These are phyloP conservation scores for Drosophila macrospina DNA, from an alignment of 2,888 invertebrate species.

Conservation along the genomic window DNA sequence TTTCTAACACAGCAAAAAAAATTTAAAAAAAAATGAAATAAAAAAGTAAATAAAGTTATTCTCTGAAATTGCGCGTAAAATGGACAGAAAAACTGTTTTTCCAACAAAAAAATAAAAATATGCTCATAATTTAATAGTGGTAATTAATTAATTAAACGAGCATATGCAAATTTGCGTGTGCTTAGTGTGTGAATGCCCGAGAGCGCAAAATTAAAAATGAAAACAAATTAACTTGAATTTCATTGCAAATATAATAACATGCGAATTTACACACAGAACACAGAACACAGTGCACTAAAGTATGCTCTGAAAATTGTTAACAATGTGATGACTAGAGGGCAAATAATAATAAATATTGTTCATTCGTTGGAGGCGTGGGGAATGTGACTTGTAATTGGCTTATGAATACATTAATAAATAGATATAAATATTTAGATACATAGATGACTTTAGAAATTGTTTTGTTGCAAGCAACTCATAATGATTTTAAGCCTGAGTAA, in stretches of 20 bases:
- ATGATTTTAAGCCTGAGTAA: too few relatives aligned
- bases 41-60: constrained; percentile 27
- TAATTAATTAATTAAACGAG: constrained; percentile 62
- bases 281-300: constrained; percentile 10
- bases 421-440: background rate
- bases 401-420: background rate
- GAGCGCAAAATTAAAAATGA: constrained; percentile 22
- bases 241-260: constrained; percentile 46
- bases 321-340: background rate
- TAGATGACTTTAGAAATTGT: too few relatives aligned
- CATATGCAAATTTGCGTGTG: constrained; percentile 49
- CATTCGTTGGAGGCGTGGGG: background rate
- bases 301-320: constrained; percentile 25
- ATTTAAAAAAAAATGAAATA: too few relatives aligned
- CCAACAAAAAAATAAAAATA: constrained; percentile 11
- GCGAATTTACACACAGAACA: constrained; percentile 1
- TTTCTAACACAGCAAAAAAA: constrained; percentile 29
- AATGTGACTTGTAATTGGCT: background rate
- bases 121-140: constrained; percentile 46
- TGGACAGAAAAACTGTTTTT: constrained; percentile 6
- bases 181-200: constrained; percentile 6
- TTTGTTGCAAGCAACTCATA: too few relatives aligned
- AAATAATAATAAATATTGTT: background rate
- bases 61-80: constrained; percentile 43
- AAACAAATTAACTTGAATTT: constrained; percentile 66